A percentile compares a stretch with the other conserved stretches of the same genome.
phyloP scores from a whole-genome alignment of 2,888 invertebrate genomes.

The Thyatira batis region DNA sequence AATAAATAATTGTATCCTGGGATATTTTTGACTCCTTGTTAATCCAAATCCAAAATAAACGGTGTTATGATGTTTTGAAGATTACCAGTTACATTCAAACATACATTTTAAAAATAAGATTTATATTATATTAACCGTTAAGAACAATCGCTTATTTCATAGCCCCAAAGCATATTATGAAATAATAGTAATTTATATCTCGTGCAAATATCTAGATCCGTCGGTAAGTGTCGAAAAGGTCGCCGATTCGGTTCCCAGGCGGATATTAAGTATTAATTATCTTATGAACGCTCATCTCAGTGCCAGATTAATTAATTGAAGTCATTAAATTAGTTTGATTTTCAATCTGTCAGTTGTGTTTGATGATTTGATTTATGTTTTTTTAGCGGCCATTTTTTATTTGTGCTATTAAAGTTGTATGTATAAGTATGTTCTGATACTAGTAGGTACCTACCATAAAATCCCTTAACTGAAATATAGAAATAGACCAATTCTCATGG shows the following conservation, averaged over 20 bases:
- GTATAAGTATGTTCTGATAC: too few relatives aligned
- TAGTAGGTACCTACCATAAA: too few relatives aligned
- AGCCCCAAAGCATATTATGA: constrained; percentile 22
- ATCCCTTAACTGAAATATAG: too few relatives aligned
- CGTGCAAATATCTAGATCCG: constrained; percentile 33
- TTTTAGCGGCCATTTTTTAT: background rate
- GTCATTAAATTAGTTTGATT: background rate
- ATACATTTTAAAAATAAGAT: too few relatives aligned
- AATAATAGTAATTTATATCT: constrained; percentile 34
- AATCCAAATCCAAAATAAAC: too few relatives aligned
- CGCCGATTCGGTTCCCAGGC: constrained; percentile 36
- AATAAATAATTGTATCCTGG: too few relatives aligned
- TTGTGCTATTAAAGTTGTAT: too few relatives aligned
- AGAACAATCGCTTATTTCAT: background rate
- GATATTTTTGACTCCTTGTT: too few relatives aligned
- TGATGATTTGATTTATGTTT: background rate
- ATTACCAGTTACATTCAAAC: too few relatives aligned
- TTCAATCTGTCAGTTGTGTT: background rate
- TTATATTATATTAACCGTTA: background rate
- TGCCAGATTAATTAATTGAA: background rate
- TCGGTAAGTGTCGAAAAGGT: constrained; percentile 29
- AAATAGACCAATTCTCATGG: too few relatives aligned
- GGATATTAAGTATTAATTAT: constrained; percentile 23
- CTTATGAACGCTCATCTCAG: background rate
- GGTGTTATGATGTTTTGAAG: too few relatives aligned